Percentiles rank a stretch among this genome's conserved stretches.
phyloP scores from a whole-genome alignment of 2,113 vertebrate genomes.

The Dipodomys ordii region DNA sequence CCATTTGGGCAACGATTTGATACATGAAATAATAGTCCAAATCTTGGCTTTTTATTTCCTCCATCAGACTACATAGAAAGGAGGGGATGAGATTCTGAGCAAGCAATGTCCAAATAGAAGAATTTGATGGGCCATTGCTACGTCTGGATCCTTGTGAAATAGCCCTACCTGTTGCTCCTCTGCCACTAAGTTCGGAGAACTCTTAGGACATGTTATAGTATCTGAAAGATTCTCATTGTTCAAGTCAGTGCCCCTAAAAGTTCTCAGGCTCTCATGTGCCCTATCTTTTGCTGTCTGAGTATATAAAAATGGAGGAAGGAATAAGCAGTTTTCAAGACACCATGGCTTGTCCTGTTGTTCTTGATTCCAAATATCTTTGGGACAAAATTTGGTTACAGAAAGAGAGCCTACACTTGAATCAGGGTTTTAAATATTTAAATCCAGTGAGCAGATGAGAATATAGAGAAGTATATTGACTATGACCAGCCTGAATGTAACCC shows the following conservation, averaged over 20 bases:
- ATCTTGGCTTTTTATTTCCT: not conserved
- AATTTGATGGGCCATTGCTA: not conserved
- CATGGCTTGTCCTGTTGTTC: not conserved
- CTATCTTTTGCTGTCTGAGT: not conserved
- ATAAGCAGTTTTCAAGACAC: not conserved
- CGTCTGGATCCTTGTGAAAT: not conserved
- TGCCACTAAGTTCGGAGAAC: not conserved
- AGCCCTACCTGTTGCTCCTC: not conserved
- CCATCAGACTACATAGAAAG: not conserved
- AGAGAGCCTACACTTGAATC: not conserved
- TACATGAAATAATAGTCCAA: not conserved
- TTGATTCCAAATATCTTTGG: constrained; percentile 9
- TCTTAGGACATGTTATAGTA: too few relatives aligned
- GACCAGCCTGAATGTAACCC: not conserved
- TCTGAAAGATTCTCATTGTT: not conserved
- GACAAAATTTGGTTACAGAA: constrained; percentile 1
- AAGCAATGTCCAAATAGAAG: not conserved
- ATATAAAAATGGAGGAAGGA: not conserved
- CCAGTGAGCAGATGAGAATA: not conserved
- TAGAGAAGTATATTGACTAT: not conserved
- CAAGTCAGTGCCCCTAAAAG: not conserved
- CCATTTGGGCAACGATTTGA: not conserved
- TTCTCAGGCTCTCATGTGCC: not conserved
- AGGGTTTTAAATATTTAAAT: constrained; percentile 16
- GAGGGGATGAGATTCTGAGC: not conserved